phyloP scores from a whole-genome alignment of 2,888 invertebrate species.

The Anorthoa munda region DNA sequence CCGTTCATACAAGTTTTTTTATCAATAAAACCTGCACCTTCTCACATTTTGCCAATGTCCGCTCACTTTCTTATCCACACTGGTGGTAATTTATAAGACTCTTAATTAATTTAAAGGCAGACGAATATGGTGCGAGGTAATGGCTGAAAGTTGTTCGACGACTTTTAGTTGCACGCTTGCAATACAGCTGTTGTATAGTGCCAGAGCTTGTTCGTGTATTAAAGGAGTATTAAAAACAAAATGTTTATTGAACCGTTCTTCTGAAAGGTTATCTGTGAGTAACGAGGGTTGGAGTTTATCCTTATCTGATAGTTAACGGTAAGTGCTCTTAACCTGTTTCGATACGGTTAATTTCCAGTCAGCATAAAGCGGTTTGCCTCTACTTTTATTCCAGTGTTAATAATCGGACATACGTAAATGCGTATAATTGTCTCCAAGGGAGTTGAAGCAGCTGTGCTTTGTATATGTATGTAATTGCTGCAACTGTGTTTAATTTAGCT shows the following conservation, averaged over 20 bases:
- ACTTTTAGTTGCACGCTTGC: constrained; percentile 46
- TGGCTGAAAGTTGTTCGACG: constrained; percentile 58
- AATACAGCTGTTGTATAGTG: constrained; percentile 19
- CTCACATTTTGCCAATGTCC: constrained; percentile 31
- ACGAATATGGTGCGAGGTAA: constrained; percentile 23
- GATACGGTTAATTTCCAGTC: constrained; percentile 25
- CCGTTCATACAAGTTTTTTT: constrained; percentile 8
- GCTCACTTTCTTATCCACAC: constrained; percentile 39
- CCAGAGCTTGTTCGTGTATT: constrained; percentile 8
- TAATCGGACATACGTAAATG: constrained; percentile 23
- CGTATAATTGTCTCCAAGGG: constrained; percentile 22
- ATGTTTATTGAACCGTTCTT: constrained; percentile 16
- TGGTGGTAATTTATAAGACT: constrained; percentile 32
- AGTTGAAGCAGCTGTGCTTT: constrained; percentile 19
- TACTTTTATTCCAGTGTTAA: constrained; percentile 16
- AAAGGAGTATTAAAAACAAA: constrained; percentile 6
- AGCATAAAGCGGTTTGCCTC: constrained; percentile 10
- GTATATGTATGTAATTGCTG: constrained; percentile 10
- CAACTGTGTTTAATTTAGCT: constrained; percentile 20
- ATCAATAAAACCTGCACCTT: constrained; percentile 19
- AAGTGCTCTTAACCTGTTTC: constrained; percentile 26
- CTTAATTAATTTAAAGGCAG: constrained; percentile 48
- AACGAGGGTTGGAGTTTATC: constrained; percentile 30
- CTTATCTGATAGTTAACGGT: constrained; percentile 39
- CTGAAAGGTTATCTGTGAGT: constrained; percentile 39